Evolutionary conservation across 2,113 vertebrate species (phyloP).

Genomic region (Alaudala cheleensis): DNA sequence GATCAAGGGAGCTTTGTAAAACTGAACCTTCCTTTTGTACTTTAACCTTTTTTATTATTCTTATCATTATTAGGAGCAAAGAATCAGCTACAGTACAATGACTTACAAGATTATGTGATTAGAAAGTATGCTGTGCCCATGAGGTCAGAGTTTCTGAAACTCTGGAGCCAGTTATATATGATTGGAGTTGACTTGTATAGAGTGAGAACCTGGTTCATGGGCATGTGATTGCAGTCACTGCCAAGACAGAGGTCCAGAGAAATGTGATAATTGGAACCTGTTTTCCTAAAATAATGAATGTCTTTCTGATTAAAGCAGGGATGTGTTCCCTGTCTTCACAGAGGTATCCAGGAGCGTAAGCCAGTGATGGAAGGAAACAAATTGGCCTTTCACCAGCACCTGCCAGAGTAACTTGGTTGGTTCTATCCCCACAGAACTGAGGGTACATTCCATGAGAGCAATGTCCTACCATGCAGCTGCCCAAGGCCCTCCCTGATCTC

Average conservation of each 20-base stretch:
- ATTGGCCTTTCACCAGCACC: not conserved
- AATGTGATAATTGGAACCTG: not conserved
- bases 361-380: not conserved
- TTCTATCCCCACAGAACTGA: not conserved
- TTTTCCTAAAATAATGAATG: not conserved
- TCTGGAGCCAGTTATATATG: not conserved
- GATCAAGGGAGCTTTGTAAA: not conserved
- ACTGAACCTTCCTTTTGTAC: not conserved
- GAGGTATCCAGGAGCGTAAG: not conserved
- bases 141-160: not conserved
- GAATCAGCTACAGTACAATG: not conserved
- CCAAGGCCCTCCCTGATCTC: not conserved
- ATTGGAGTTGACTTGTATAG: not conserved
- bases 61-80: not conserved
- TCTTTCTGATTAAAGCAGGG: not conserved
- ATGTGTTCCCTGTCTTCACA: not conserved
- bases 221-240: not conserved
- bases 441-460: not conserved
- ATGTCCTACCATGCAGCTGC: not conserved
- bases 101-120: not conserved
- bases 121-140: not conserved
- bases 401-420: not conserved
- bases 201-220: not conserved
- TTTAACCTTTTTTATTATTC: not conserved
- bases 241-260: not conserved